Evolutionary conservation across 2,113 vertebrate genomes (phyloP), one percentile per base, ranked within the genome.

Genomic region (Hemicordylus capensis): DNA sequence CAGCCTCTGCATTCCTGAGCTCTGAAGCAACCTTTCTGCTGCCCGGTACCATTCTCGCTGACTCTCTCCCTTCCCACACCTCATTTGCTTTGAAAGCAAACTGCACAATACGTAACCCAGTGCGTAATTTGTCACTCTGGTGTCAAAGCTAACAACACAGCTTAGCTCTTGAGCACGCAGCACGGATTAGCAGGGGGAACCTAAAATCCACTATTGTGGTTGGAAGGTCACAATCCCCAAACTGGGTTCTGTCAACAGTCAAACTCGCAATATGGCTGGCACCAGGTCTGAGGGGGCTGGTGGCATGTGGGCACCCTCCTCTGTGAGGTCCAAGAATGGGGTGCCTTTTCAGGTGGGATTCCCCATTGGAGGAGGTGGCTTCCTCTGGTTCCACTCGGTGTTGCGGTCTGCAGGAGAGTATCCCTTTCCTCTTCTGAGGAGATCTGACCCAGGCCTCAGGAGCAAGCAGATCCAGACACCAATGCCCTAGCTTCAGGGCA

Each of bases 21-120:
- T 51, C 14, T 85, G 76, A 80, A 72, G 42, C 54, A 85, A 80
- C 31, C 69, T 24, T 7, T 61, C 70, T 74, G 54, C 54, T 73
- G 54, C 56, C 37, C 67, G 9, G 75, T 58, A 70, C 67, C 77
- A 46, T 15, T 28, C 64, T 34, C 17, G 42, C 7, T 34, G 28
- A 44, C 26, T 31, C 12, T 26, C 48, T 79, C 4, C 17, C 56
- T 54, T 51, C 56, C 56, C 67, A 80, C 42, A 63, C 69, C 42
- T 85, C 64, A 46, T 83, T 82, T 83, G 48, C 54, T 72, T 61
- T 24, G 56, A 78, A 83, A 73, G 81, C 39, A 46, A n/a, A 19
- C 51, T 46, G 28, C 22, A 31, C 69, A 58, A 58, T 9, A 10
- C 12, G 59, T 70, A 37, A 48, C 22, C 11, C 20, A 20, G 69